Evolutionary conservation across 2,888 invertebrate genomes (phyloP), one percentile per base, ranked within the genome.

Genomic region (Tubulanus polymorphus): DNA sequence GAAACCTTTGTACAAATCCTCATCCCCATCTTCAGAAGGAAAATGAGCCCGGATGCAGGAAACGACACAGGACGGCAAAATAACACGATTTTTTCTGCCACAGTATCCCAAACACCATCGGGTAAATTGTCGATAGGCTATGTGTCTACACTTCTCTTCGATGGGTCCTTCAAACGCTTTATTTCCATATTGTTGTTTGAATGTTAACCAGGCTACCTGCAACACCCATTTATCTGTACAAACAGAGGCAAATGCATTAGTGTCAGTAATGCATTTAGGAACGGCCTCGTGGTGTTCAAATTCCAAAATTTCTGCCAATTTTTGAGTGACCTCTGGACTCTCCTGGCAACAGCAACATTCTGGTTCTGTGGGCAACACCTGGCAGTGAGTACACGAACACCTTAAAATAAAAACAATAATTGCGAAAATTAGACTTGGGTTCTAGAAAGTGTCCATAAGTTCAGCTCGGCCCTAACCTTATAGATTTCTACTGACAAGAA

Each of bases 21-120:
- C 41, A 8, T 41, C 41, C 41, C 6, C 20, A 20, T 23, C 41
- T 41, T 18, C 20, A 20, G 41, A 23, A 20, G 41, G 41, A 15
- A 8, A 41, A 23, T 41, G 41, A 20, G 41, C 41, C 5, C 41
- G 41, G 6, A 41, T 41, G 41, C 41, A 41, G 6, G 41, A 5
- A 20, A 56, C 51, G 15, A 35, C 59, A 54, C 54, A 59, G 28
- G 59, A 37, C 30, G 59, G 59, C 41, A 54, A 30, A 37, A 49
- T 26, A n/a, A 56, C 51, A 35, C 59, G 27, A 0, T 53, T 41
- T 6, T 54, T 20, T 27, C 48, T 53, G 10, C 48, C 56, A 2
- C 56, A 25, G 25, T 30, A 56, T n/a, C 41, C 51, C 59, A 56
- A 59, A 28, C 45, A 37, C 56, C 56, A 59, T 20, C 59, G 29